Conservation (phyloP, 2,113 vertebrate genomes). For the Alectura lathami region DNA sequence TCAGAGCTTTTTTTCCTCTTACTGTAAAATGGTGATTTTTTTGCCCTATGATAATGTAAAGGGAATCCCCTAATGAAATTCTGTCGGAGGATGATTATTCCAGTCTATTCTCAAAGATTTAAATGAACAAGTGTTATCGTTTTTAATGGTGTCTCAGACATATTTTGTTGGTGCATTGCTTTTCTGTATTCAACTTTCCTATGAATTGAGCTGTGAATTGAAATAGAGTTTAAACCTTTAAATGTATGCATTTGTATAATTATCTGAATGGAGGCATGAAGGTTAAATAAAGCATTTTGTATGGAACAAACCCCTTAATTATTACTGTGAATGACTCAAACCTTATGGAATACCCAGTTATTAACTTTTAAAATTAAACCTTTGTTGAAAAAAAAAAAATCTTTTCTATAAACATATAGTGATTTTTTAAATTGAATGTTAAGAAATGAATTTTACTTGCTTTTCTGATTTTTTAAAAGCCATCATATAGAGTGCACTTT, state of each 20-base stretch:
- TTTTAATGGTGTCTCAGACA: slow-evolving; percentile 94
- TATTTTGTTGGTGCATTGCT: slow-evolving; percentile 97
- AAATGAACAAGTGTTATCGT: slow-evolving; percentile 90
- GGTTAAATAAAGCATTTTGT: slow-evolving; percentile 99
- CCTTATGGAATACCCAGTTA: slow-evolving; percentile 70
- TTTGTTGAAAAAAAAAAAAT: slow-evolving; percentile 59
- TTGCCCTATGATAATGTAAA: slow-evolving; percentile 90
- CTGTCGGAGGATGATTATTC: slow-evolving; percentile 88
- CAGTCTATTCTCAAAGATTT: slow-evolving; percentile 89
- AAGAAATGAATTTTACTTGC: slow-evolving; percentile 39
- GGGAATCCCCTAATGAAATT: slow-evolving; percentile 90
- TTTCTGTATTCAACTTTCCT: slow-evolving; percentile 95
- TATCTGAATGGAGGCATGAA: slow-evolving; percentile 99
- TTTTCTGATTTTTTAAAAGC: slow-evolving; percentile 10
- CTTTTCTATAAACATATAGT: slow-evolving; percentile 68
- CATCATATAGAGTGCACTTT: neutral
- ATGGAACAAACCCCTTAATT: slow-evolving; percentile 86
- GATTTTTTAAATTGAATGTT: slow-evolving; percentile 56
- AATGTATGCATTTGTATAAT: slow-evolving; percentile 98
- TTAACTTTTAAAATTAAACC: slow-evolving; percentile 74
- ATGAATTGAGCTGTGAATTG: slow-evolving; percentile 99
- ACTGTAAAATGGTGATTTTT: slow-evolving; percentile 89
- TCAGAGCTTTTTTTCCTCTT: slow-evolving; percentile 95
- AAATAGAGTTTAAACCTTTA: slow-evolving; percentile 98
- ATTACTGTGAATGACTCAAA: slow-evolving; percentile 74